Conservation (phyloP, 2,113 vertebrate genomes). For the Copsychus sechellarum region DNA sequence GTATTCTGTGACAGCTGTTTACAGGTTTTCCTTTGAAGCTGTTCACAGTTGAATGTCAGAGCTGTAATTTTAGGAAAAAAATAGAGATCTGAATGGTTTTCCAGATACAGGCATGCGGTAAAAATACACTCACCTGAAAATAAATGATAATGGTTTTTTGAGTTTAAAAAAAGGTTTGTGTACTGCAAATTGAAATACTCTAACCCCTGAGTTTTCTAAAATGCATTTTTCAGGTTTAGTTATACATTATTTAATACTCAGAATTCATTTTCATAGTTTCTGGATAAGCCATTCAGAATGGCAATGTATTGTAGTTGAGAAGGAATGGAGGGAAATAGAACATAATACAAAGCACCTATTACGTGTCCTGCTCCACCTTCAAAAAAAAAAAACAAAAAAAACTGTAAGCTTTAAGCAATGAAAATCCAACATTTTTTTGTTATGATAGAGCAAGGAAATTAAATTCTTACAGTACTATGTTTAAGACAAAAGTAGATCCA, state of each 20-base stretch:
- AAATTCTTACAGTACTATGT: not conserved
- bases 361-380: not conserved
- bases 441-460: not conserved
- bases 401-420: not conserved
- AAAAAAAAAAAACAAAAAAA: not conserved
- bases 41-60: not conserved
- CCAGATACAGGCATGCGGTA: not conserved
- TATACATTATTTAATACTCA: slow-evolving; percentile 33
- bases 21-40: slow-evolving; percentile 37
- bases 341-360: not conserved
- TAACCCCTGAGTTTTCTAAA: not conserved
- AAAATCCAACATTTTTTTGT: not conserved
- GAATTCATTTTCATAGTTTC: slow-evolving; percentile 3
- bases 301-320: not conserved
- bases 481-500: not conserved
- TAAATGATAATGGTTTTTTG: not conserved
- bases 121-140: slow-evolving; percentile 27
- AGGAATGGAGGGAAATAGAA: not conserved
- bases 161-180: not conserved
- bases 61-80: not conserved
- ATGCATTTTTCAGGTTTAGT: slow-evolving; percentile 27
- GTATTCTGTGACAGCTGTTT: slow-evolving; percentile 48
- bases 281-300: not conserved
- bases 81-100: not conserved
- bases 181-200: not conserved